Percentiles rank a stretch among this genome's conserved stretches.
Conservation (phyloP, 2,888 invertebrate genomes). For the Nasonovia ribisnigri region DNA sequence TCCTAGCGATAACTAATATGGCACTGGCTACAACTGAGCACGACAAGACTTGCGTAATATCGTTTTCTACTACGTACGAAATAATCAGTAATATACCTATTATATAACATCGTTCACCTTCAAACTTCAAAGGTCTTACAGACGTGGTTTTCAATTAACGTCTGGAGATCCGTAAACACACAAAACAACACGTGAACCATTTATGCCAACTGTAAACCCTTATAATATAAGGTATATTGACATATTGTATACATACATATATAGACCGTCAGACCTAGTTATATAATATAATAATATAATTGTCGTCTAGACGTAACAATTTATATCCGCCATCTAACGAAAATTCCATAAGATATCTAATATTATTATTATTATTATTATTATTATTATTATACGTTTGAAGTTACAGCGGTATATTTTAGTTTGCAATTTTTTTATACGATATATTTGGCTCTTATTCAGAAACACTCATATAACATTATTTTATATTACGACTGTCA, state of each 20-base stretch:
- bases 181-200: not conserved
- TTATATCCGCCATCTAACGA: not conserved
- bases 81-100: not conserved
- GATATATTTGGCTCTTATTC: not conserved
- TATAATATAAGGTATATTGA: not conserved
- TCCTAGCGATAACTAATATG: not conserved
- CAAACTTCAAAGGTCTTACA: not conserved
- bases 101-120: not conserved
- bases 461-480: not conserved
- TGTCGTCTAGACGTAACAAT: not conserved
- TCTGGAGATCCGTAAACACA: not conserved
- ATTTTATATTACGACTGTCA: not conserved
- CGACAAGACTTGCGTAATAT: not conserved
- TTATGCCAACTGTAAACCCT: not conserved
- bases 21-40: not conserved
- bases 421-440: no score
- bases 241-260: not conserved
- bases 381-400: not conserved
- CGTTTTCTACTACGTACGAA: not conserved
- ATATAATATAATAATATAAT: slow-evolving; percentile 8
- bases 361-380: not conserved
- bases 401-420: not conserved
- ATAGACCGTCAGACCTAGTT: not conserved
- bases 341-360: not conserved
- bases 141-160: not conserved